These are phyloP conservation scores for Lucilia cuprina DNA, from an alignment of 1,140 invertebrate species.

Conservation along the genomic window DNA sequence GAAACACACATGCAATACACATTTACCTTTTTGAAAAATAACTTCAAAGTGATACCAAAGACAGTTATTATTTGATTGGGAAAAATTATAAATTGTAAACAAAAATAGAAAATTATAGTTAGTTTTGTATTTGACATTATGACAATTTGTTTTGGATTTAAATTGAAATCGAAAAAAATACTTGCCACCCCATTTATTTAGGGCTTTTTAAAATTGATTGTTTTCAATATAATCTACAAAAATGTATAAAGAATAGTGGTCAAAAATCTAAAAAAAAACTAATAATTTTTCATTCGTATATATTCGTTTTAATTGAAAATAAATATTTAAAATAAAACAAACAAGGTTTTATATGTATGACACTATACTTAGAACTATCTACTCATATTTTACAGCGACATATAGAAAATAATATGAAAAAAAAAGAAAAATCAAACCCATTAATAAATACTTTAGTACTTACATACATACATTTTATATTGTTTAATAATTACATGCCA, in stretches of 20 bases:
- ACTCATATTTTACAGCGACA: background rate
- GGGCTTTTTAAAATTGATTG: background rate
- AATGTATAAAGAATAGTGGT: background rate
- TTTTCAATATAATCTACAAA: background rate
- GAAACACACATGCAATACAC: background rate
- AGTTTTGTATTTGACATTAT: background rate
- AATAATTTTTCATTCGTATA: background rate
- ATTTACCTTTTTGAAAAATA: background rate
- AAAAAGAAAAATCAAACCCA: background rate
- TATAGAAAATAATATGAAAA: background rate
- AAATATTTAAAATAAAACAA: background rate
- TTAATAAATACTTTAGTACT: too few relatives aligned
- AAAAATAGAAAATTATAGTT: background rate
- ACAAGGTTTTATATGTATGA: background rate
- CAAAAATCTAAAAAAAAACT: background rate
- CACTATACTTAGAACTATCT: background rate
- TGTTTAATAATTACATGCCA: background rate
- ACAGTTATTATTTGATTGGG: background rate
- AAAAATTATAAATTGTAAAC: background rate
- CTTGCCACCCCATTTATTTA: background rate
- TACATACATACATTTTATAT: background rate
- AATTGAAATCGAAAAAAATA: background rate
- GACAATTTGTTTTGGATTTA: background rate
- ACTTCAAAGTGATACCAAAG: background rate
- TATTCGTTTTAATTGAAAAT: background rate